Evolutionary conservation across 2,113 vertebrate genomes (phyloP).

Genomic region (Mesembrinibis cayennensis): DNA sequence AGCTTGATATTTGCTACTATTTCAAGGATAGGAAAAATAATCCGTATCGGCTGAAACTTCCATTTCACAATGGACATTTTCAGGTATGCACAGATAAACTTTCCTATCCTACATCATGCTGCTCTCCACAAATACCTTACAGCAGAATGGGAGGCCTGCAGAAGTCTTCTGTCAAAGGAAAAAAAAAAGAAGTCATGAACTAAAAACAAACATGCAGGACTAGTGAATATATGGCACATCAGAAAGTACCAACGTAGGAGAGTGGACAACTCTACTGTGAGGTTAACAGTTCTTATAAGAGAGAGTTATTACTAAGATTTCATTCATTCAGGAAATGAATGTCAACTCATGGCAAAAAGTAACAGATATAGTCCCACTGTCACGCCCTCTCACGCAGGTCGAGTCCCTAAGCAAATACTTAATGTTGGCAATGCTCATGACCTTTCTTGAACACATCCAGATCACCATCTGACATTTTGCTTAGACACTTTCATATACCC

Average conservation of each 20-base stretch:
- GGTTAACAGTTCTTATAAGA: neutral
- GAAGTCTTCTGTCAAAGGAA: neutral
- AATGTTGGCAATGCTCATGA: neutral
- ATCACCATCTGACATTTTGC: conserved; percentile 31
- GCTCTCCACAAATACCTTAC: neutral
- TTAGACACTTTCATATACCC: neutral
- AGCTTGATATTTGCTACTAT: neutral
- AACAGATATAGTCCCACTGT: neutral
- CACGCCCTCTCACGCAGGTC: neutral
- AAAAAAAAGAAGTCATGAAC: neutral
- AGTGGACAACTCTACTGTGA: neutral
- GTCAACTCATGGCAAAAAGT: neutral
- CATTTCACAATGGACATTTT: neutral
- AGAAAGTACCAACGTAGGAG: neutral
- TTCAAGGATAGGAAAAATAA: neutral
- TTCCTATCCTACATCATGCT: neutral
- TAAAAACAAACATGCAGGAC: neutral
- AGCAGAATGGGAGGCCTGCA: neutral
- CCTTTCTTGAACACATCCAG: neutral
- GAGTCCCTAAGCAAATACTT: conserved; percentile 13
- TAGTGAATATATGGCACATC: neutral
- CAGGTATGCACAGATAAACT: neutral
- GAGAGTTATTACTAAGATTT: neutral
- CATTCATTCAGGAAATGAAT: neutral
- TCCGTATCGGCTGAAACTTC: neutral